A percentile compares a stretch with the other conserved stretches of the same genome.
These are phyloP conservation scores for Nemoura dubitans DNA, from an alignment of 2,888 invertebrate species.

Conservation along the genomic window DNA sequence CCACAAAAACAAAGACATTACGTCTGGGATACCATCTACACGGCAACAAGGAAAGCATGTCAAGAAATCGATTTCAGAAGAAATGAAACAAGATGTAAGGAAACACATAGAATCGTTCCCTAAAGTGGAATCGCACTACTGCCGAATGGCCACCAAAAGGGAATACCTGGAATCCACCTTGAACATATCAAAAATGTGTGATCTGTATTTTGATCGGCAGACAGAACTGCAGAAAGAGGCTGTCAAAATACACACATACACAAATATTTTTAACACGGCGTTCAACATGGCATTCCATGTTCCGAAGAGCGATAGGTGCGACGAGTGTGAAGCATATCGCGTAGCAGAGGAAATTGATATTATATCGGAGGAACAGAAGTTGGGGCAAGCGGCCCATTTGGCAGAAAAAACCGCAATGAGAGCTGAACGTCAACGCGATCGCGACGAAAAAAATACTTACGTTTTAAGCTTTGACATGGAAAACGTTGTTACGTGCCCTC, in stretches of 20 bases:
- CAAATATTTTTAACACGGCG: slow-evolving; percentile 46
- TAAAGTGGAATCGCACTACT: slow-evolving; percentile 48
- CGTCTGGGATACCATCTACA: background rate
- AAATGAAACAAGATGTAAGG: background rate
- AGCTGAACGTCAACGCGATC: slow-evolving; percentile 39
- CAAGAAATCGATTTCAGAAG: slow-evolving; percentile 1
- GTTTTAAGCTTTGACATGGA: slow-evolving; percentile 29
- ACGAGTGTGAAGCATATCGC: slow-evolving; percentile 43
- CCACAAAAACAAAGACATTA: background rate
- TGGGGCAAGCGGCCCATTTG: slow-evolving; percentile 34
- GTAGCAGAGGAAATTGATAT: slow-evolving; percentile 38
- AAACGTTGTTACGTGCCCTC: slow-evolving; percentile 40
- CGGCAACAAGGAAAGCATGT: slow-evolving; percentile 25
- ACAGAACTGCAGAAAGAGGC: slow-evolving; percentile 30
- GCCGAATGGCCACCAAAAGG: slow-evolving; percentile 43
- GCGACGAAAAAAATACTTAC: background rate
- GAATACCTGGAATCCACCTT: slow-evolving; percentile 46
- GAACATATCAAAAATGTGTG: slow-evolving; percentile 48
- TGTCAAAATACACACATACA: slow-evolving; percentile 46
- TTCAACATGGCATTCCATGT: slow-evolving; percentile 46
- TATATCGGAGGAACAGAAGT: slow-evolving; percentile 34
- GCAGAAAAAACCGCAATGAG: slow-evolving; percentile 41
- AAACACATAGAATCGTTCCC: slow-evolving; percentile 49
- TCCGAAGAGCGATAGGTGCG: slow-evolving; percentile 48
- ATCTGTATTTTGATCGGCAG: slow-evolving; percentile 44